Conservation (phyloP, 2,888 invertebrate genomes). For the Meiosimyza platycephala region DNA sequence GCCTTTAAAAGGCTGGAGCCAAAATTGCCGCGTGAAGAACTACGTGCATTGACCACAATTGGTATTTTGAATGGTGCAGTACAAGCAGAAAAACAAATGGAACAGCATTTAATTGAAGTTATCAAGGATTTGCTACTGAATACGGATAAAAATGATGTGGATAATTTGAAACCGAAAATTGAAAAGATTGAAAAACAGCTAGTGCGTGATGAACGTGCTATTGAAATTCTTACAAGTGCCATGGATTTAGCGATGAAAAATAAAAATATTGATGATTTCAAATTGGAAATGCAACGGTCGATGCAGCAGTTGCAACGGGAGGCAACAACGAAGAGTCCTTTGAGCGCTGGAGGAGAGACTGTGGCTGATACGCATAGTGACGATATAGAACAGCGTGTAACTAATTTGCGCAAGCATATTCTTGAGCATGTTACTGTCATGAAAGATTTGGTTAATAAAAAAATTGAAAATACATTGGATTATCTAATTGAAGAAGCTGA, state of each 20-base stretch:
- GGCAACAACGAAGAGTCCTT: background rate
- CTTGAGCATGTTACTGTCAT: constrained; percentile 55
- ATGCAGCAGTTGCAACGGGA: constrained; percentile 19
- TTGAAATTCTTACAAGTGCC: constrained; percentile 59
- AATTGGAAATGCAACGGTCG: constrained; percentile 48
- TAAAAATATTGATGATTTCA: constrained; percentile 53
- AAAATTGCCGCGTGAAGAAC: constrained; percentile 55
- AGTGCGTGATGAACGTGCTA: constrained; percentile 57
- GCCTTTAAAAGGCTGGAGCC: constrained; percentile 60
- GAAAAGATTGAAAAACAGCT: constrained; percentile 59
- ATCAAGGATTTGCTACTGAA: constrained; percentile 58
- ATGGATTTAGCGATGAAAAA: constrained; percentile 58
- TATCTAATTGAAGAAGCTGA: constrained; percentile 54
- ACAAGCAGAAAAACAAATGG: constrained; percentile 61
- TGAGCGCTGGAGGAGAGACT: background rate
- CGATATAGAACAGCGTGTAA: constrained; percentile 46
- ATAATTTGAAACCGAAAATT: constrained; percentile 52
- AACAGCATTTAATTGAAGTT: constrained; percentile 55
- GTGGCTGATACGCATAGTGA: background rate
- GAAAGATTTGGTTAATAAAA: constrained; percentile 54
- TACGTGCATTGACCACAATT: constrained; percentile 58
- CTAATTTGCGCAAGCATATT: constrained; percentile 52
- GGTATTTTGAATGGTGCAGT: constrained; percentile 63
- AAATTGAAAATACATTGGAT: constrained; percentile 57
- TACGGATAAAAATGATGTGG: constrained; percentile 49